Evolutionary conservation across 2,888 invertebrate genomes (phyloP).

Genomic region (Aphelenchoides bicaudatus): DNA sequence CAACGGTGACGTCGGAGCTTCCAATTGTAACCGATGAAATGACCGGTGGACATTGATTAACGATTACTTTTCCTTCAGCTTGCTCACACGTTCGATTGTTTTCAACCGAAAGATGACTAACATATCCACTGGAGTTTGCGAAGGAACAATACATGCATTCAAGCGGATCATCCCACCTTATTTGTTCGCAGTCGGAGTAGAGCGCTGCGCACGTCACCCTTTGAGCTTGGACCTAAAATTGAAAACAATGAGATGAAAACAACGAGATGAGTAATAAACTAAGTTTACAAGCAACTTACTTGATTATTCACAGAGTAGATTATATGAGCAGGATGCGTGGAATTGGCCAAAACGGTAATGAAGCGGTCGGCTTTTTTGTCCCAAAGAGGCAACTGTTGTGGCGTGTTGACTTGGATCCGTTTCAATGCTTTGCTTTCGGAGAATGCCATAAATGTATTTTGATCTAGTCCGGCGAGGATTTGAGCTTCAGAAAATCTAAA

Average conservation of each 20-base stretch:
- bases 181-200: conserved; percentile 37
- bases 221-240: conserved; percentile 29
- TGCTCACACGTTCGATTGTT: conserved; percentile 29
- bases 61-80: conserved; percentile 11
- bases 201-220: conserved; percentile 37
- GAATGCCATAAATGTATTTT: conserved; percentile 7
- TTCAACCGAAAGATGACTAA: conserved; percentile 24
- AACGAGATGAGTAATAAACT: no score
- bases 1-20: background rate
- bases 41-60: conserved; percentile 25
- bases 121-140: conserved; percentile 24
- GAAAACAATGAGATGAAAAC: no score
- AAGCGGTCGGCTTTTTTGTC: background rate
- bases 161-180: conserved; percentile 40
- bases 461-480: background rate
- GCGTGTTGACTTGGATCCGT: background rate
- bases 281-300: background rate
- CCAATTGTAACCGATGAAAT: conserved; percentile 17
- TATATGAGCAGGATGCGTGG: conserved; percentile 1
- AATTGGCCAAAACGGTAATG: background rate
- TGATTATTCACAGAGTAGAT: background rate
- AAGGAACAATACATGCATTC: conserved; percentile 44
- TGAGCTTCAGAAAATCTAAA: background rate
- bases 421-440: background rate
- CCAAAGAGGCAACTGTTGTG: background rate